A percentile compares a stretch with the other conserved stretches of the same genome.
phyloP scores from a whole-genome alignment of 1,140 invertebrate species.

The Agrilus planipennis region DNA sequence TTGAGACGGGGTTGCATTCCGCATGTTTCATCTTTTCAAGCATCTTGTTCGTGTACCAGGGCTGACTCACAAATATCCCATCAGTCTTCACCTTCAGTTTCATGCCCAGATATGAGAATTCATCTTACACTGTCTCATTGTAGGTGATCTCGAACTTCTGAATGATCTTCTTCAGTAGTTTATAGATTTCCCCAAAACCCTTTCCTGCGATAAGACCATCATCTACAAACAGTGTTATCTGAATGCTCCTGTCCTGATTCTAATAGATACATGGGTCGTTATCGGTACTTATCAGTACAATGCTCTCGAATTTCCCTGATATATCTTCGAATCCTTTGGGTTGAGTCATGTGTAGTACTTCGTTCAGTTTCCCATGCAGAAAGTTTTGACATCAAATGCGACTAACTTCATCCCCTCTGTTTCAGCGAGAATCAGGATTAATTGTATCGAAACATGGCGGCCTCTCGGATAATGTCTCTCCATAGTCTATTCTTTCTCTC shows the following conservation, averaged over 20 bases:
- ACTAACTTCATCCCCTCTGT: no score
- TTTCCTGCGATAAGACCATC: slow-evolving; percentile 1
- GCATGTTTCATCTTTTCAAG: slow-evolving; percentile 14
- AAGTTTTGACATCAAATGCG: slow-evolving; percentile 9
- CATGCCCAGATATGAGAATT: slow-evolving; percentile 11
- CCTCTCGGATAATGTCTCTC: no score
- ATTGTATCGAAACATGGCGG: no score
- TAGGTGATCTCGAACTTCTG: slow-evolving; percentile 11
- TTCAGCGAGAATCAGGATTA: no score
- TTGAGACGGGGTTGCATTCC: slow-evolving; percentile 10
- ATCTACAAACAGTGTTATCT: slow-evolving; percentile 2
- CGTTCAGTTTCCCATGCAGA: slow-evolving; percentile 33
- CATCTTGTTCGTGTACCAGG: slow-evolving; percentile 14
- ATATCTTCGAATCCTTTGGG: slow-evolving; percentile 29
- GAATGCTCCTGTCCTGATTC: not conserved
- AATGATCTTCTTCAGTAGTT: slow-evolving; percentile 7
- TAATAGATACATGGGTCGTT: slow-evolving; percentile 20
- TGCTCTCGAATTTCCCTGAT: slow-evolving; percentile 13
- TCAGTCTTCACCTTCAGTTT: slow-evolving; percentile 1
- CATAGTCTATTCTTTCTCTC: no score
- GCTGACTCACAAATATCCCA: slow-evolving; percentile 6
- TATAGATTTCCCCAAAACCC: slow-evolving; percentile 5
- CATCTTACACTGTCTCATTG: slow-evolving; percentile 2
- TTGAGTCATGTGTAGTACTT: slow-evolving; percentile 33
- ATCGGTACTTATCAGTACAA: slow-evolving; percentile 14